These are phyloP conservation scores for Caretta caretta DNA, from an alignment of 2,113 vertebrate species.

Conservation along the genomic window DNA sequence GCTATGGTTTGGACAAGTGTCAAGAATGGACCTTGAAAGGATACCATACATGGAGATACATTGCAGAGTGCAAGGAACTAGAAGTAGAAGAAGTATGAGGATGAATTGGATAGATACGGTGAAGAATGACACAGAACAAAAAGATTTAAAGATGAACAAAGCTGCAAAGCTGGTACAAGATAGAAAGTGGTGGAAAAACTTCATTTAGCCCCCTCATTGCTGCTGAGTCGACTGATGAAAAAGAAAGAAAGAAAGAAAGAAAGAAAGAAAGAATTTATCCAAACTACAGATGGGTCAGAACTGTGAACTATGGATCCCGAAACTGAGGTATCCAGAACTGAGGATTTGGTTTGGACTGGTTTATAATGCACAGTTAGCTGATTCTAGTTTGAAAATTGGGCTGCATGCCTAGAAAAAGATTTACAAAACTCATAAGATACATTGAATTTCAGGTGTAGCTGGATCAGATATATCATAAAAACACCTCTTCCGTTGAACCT, in stretches of 20 bases:
- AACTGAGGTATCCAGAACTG: conserved; percentile 19
- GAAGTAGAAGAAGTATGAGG: background rate
- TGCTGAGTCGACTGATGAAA: too few species aligned
- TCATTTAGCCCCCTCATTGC: too few species aligned
- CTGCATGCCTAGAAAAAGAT: background rate
- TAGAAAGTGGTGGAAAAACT: too few species aligned
- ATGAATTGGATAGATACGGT: background rate
- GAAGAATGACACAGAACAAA: background rate
- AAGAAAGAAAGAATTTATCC: background rate
- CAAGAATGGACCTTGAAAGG: background rate
- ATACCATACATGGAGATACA: background rate
- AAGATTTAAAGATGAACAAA: too few species aligned
- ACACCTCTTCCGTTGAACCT: background rate
- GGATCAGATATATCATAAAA: background rate
- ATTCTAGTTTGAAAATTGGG: background rate
- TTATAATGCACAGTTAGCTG: background rate
- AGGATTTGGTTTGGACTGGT: background rate
- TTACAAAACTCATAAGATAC: background rate
- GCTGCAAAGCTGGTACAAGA: too few species aligned
- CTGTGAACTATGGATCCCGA: background rate
- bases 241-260: too few species aligned
- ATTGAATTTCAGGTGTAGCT: background rate
- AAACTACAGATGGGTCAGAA: conserved; percentile 27
- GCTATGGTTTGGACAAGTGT: background rate
- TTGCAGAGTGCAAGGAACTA: background rate